Conservation (phyloP, 2,888 invertebrate genomes). For the Scotopteryx bipunctaria region DNA sequence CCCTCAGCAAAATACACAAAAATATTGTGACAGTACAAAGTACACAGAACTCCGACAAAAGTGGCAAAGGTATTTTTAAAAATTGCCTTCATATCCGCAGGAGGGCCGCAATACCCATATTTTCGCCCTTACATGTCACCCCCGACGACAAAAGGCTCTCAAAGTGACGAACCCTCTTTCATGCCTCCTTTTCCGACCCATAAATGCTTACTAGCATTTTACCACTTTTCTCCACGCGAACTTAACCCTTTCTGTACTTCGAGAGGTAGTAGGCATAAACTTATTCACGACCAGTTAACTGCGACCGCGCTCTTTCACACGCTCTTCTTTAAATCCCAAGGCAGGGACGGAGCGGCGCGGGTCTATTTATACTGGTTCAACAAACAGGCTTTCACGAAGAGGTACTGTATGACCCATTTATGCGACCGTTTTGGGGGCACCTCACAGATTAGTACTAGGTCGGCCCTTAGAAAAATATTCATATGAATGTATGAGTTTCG, state of each 20-base stretch:
- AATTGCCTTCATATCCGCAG: slow-evolving; percentile 33
- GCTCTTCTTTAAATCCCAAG: slow-evolving; percentile 26
- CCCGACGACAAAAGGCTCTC: slow-evolving; percentile 55
- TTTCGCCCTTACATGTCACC: slow-evolving; percentile 46
- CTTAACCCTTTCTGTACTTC: slow-evolving; percentile 64
- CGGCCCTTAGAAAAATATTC: slow-evolving; percentile 59
- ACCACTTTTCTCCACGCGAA: slow-evolving; percentile 60
- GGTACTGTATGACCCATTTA: slow-evolving; percentile 68
- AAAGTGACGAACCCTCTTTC: slow-evolving; percentile 55
- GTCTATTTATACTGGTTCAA: slow-evolving; percentile 43
- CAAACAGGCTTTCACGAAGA: slow-evolving; percentile 55
- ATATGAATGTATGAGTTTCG: slow-evolving; percentile 55
- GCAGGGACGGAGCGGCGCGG: slow-evolving; percentile 19
- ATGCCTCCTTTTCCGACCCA: slow-evolving; percentile 55
- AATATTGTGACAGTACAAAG: slow-evolving; percentile 16
- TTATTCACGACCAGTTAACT: slow-evolving; percentile 47
- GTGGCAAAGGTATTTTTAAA: slow-evolving; percentile 34
- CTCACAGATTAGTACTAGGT: slow-evolving; percentile 62
- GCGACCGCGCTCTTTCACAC: slow-evolving; percentile 41
- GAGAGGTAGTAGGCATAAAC: slow-evolving; percentile 68
- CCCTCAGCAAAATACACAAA: not conserved
- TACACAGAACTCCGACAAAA: slow-evolving; percentile 13
- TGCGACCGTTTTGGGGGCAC: slow-evolving; percentile 58
- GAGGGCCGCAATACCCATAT: slow-evolving; percentile 31
- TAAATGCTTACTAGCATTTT: slow-evolving; percentile 71